These are phyloP conservation scores for Tyto alba DNA, from an alignment of 2,113 vertebrate genomes.

Conservation along the genomic window DNA sequence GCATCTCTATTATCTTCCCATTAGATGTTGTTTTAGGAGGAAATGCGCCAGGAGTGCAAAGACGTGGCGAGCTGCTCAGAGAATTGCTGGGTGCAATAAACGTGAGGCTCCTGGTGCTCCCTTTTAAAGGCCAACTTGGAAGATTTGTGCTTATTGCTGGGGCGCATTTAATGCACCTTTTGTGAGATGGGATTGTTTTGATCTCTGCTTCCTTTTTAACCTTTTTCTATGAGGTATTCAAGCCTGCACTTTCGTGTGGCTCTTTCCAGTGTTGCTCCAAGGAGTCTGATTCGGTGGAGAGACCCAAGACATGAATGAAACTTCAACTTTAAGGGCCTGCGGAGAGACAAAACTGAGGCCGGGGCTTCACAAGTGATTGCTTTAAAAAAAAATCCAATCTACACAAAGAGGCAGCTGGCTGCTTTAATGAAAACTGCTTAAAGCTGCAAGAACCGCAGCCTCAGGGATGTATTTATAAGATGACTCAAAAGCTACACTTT, in stretches of 20 bases:
- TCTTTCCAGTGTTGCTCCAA: conserved; percentile 44
- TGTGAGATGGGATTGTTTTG: conserved; percentile 62
- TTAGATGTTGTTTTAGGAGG: conserved; percentile 28
- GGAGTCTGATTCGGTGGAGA: conserved; percentile 50
- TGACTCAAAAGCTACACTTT: conserved; percentile 72
- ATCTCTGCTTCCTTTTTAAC: conserved; percentile 68
- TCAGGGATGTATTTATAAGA: conserved; percentile 72
- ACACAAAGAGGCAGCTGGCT: conserved; percentile 78
- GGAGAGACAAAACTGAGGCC: conserved; percentile 75
- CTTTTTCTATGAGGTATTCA: conserved; percentile 58
- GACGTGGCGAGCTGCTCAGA: conserved; percentile 5
- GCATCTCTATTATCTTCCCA: conserved; percentile 21
- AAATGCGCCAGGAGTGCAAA: conserved; percentile 45
- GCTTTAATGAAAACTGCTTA: conserved; percentile 77
- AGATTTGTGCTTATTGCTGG: conserved; percentile 37
- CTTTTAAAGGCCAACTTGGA: conserved; percentile 52
- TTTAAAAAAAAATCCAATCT: conserved; percentile 69
- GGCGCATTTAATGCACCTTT: conserved; percentile 65
- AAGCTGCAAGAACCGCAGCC: conserved; percentile 70
- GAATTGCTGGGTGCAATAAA: conserved; percentile 55
- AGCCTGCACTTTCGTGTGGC: conserved; percentile 49
- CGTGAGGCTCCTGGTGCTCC: conserved; percentile 29
- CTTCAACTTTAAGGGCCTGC: conserved; percentile 74
- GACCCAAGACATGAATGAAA: conserved; percentile 68
- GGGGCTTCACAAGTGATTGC: conserved; percentile 68